Percentiles rank a stretch among this genome's conserved stretches.
Evolutionary conservation across 1,140 invertebrate genomes (phyloP).

Genomic region (Listronotus bonariensis): DNA sequence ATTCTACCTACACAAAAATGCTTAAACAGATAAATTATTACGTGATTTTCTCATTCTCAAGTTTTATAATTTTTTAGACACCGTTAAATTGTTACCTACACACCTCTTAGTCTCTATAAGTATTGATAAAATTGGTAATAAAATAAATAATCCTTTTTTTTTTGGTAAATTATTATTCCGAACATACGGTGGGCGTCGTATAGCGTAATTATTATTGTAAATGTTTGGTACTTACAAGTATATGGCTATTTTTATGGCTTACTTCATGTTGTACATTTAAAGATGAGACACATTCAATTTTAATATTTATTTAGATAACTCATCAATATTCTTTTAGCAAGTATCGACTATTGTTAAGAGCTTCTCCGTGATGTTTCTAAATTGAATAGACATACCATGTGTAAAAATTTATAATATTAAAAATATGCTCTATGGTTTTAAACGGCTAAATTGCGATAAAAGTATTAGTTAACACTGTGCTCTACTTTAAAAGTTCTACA

Average conservation of each 20-base stretch:
- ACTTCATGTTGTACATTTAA: conserved; percentile 19
- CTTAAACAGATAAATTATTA: conserved; percentile 17
- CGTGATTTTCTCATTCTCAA: conserved; percentile 20
- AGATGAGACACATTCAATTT: neutral
- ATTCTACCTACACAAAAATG: conserved; percentile 27
- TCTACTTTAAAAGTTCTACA: too few species aligned
- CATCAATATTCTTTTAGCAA: conserved; percentile 19
- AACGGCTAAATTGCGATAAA: too few species aligned
- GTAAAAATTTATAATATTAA: too few species aligned
- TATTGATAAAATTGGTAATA: conserved; percentile 24
- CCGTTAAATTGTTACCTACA: conserved; percentile 34
- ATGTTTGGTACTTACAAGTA: conserved; percentile 23
- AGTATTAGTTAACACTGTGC: too few species aligned
- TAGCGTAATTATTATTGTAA: conserved; percentile 25
- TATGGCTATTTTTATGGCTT: conserved; percentile 31
- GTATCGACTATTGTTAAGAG: conserved; percentile 14
- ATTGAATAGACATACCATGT: conserved; percentile 3
- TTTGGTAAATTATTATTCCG: conserved; percentile 24
- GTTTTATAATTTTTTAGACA: conserved; percentile 17
- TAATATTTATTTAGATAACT: conserved; percentile 7
- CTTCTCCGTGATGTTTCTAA: conserved; percentile 6
- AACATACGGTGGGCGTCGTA: conserved; percentile 14
- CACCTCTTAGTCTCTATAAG: conserved; percentile 21
- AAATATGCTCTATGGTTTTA: too few species aligned
- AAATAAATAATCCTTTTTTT: conserved; percentile 19